phyloP scores from a whole-genome alignment of 2,113 vertebrate genomes.

The Sprattus sprattus region DNA sequence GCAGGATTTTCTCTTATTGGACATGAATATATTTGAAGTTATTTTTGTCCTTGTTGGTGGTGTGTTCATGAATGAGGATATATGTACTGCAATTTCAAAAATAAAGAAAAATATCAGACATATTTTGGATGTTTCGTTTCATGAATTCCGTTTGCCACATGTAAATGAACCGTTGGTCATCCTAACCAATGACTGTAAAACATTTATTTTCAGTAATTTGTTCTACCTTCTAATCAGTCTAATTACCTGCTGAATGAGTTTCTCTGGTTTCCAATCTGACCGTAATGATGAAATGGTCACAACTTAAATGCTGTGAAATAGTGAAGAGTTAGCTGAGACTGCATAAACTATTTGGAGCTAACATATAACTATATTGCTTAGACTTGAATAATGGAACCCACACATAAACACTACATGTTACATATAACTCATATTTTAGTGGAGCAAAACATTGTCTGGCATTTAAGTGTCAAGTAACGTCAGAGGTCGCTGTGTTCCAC shows the following conservation, averaged over 20 bases:
- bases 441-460: neutral
- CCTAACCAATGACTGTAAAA: too few relatives aligned
- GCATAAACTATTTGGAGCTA: too few relatives aligned
- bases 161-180: too few relatives aligned
- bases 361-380: neutral
- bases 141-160: too few relatives aligned
- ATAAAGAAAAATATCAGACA: neutral
- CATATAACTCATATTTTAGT: neutral
- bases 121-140: too few relatives aligned
- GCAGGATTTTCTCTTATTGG: neutral
- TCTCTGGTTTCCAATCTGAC: too few relatives aligned
- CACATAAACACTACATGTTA: neutral
- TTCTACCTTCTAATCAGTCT: too few relatives aligned
- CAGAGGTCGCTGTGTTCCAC: constrained; percentile 9
- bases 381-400: neutral
- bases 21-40: neutral
- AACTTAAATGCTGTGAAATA: neutral
- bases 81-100: neutral
- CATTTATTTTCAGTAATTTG: too few relatives aligned
- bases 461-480: neutral
- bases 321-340: neutral
- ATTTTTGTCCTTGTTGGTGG: neutral
- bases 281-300: neutral
- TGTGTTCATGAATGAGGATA: neutral
- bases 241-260: too few relatives aligned